Conservation (phyloP, 2,113 vertebrate species). For the Alligator mississippiensis region DNA sequence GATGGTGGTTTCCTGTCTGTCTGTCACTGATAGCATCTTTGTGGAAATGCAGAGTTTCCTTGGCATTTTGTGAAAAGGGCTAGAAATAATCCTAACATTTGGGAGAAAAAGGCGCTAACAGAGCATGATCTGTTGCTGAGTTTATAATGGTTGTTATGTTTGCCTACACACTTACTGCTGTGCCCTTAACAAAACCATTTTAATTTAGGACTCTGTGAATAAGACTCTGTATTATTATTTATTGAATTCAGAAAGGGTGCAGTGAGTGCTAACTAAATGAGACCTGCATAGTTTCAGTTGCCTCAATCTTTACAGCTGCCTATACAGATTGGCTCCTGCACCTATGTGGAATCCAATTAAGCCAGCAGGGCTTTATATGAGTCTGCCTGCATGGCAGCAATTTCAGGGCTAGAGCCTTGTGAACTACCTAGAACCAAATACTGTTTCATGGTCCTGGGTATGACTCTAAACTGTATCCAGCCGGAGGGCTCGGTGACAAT, state of each 20-base stretch:
- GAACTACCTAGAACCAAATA: background rate
- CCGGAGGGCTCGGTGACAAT: too few relatives aligned
- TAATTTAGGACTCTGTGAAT: background rate
- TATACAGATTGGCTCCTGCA: background rate
- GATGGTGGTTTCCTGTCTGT: background rate
- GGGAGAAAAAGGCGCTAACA: background rate
- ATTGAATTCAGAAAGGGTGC: background rate
- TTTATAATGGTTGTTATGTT: background rate
- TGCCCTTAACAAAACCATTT: background rate
- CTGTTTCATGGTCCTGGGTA: background rate
- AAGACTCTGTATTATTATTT: background rate
- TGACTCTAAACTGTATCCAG: too few relatives aligned
- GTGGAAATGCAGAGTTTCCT: rapidly evolving
- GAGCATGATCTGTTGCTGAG: rapidly evolving
- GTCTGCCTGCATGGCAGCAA: background rate
- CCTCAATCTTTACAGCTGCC: background rate
- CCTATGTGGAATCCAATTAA: background rate
- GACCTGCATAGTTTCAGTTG: background rate
- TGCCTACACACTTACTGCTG: background rate
- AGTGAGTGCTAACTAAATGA: background rate
- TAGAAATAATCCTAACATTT: background rate
- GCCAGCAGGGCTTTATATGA: background rate
- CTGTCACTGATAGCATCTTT: background rate
- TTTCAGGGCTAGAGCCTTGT: background rate
- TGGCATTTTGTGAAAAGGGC: background rate